These are phyloP conservation scores for Bugulina stolonifera DNA, from an alignment of 2,888 invertebrate species.

Conservation along the genomic window DNA sequence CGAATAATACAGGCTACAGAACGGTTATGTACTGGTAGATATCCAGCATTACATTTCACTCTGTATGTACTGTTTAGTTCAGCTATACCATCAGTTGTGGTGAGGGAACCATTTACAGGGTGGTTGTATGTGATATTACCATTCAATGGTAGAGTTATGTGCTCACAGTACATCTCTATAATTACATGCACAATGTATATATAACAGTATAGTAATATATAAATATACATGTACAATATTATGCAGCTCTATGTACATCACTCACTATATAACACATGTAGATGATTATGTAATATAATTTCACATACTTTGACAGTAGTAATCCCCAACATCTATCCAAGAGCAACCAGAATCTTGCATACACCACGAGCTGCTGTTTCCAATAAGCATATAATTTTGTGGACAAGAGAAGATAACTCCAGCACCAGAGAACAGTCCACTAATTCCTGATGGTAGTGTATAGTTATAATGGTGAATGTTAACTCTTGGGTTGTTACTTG, in stretches of 20 bases:
- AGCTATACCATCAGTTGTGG: neutral
- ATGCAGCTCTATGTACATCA: too few species aligned
- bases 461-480: neutral
- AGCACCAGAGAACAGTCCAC: neutral
- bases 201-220: too few species aligned
- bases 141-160: neutral
- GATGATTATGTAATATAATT: neutral
- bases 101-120: neutral
- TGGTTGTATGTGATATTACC: neutral
- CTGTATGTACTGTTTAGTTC: neutral
- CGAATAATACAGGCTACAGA: neutral
- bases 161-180: neutral
- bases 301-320: neutral
- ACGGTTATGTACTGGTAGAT: neutral
- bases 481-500: neutral
- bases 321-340: too few species aligned
- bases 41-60: neutral
- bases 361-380: neutral
- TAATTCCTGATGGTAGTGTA: neutral
- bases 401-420: neutral
- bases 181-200: too few species aligned
- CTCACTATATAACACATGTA: too few species aligned
- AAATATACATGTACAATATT: too few species aligned
- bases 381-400: neutral
- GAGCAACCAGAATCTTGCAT: too few species aligned